Evolutionary conservation across 2,797 vertebrate species (phyloP).

Genomic region (Helicolenus hilgendorfi): DNA sequence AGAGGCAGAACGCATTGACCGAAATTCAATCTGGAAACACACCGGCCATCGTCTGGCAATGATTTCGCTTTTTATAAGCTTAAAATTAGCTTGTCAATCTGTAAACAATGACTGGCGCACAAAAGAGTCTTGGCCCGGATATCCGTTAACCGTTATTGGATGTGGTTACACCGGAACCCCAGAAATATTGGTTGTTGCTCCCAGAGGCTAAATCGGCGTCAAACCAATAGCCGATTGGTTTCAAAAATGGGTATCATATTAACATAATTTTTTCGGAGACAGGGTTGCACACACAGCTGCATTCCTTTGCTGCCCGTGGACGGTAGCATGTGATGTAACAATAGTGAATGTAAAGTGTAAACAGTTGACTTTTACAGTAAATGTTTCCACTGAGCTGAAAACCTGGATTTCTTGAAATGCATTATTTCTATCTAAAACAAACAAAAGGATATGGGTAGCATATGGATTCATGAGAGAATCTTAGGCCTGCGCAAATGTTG

Average conservation of each 20-base stretch:
- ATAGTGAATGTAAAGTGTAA: neutral
- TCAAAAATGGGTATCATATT: neutral
- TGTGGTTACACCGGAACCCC: neutral
- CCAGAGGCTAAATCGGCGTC: neutral
- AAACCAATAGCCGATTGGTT: neutral
- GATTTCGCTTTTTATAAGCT: neutral
- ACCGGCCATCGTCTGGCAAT: neutral
- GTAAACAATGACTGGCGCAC: too few relatives aligned
- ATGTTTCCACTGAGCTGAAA: neutral
- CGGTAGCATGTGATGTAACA: neutral
- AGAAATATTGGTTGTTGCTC: neutral
- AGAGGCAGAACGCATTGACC: neutral
- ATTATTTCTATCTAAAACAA: neutral
- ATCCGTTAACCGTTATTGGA: too few relatives aligned
- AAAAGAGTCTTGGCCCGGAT: too few relatives aligned
- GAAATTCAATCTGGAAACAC: neutral
- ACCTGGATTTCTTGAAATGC: neutral
- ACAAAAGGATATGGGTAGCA: conserved; percentile 42
- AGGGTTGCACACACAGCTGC: too few relatives aligned
- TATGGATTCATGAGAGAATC: conserved; percentile 76
- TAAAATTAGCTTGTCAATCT: too few relatives aligned
- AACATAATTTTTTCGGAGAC: neutral
- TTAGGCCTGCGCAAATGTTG: conserved; percentile 70
- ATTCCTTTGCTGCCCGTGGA: fast-evolving
- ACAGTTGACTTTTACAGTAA: neutral